Evolutionary conservation across 2,113 vertebrate species (phyloP).

Genomic region (Brienomyrus brachyistius): DNA sequence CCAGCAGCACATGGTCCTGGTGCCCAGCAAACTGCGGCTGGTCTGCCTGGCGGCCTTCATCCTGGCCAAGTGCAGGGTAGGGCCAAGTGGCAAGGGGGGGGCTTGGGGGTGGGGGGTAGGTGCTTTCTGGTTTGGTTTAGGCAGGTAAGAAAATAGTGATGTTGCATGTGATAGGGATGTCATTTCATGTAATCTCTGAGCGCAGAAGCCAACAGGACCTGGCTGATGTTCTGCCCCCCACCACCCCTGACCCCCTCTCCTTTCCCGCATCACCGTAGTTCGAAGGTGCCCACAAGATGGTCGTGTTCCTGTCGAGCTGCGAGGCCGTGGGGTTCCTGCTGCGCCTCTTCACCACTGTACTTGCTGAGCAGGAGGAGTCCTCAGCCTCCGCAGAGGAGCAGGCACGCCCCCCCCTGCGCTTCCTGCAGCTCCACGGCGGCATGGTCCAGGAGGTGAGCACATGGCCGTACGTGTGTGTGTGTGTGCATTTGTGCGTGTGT

Average conservation of each 20-base stretch:
- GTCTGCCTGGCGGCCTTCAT: conserved; percentile 86
- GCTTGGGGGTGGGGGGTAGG: not conserved
- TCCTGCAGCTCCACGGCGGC: conserved; percentile 80
- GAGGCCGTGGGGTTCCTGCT: conserved; percentile 87
- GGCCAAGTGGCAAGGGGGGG: not conserved
- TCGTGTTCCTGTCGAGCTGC: conserved; percentile 87
- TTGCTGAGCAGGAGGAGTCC: conserved; percentile 37
- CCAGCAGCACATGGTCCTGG: conserved; percentile 72
- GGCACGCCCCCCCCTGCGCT: conserved; percentile 34
- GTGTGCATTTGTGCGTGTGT: not conserved
- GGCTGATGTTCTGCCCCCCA: not conserved
- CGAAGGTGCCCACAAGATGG: conserved; percentile 73
- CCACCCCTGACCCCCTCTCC: not conserved
- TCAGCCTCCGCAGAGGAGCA: conserved; percentile 24
- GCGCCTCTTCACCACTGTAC: conserved; percentile 64
- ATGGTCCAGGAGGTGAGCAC: conserved; percentile 85
- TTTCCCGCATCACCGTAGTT: conserved; percentile 53
- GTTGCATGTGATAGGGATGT: not conserved
- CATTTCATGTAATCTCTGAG: not conserved
- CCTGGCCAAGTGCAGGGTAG: conserved; percentile 80
- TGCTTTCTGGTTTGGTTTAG: not conserved
- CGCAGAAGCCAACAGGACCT: not conserved
- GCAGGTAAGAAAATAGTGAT: not conserved
- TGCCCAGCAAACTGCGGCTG: conserved; percentile 87
- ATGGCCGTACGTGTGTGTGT: not conserved